Evolutionary conservation across 2,797 vertebrate species (phyloP).

Genomic region (Sebastes alutus): DNA sequence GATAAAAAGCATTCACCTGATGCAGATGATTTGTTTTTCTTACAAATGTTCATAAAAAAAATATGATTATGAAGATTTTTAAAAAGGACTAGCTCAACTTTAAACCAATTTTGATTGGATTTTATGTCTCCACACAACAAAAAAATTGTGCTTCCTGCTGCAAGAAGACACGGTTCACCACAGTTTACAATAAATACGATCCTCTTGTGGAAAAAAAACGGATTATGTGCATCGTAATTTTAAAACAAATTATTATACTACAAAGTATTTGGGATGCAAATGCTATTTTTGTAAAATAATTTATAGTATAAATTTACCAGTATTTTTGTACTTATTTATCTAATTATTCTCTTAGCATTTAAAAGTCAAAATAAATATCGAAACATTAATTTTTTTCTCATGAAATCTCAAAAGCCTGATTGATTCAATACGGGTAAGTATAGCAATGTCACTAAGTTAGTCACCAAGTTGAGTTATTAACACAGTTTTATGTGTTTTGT

Average conservation of each 20-base stretch:
- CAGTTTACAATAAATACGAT: neutral
- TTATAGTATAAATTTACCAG: neutral
- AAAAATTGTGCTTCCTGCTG: neutral
- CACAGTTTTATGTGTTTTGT: neutral
- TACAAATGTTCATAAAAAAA: neutral
- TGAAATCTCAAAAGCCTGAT: neutral
- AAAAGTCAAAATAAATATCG: neutral
- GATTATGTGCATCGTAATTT: neutral
- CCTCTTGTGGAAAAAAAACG: neutral
- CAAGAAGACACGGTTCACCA: neutral
- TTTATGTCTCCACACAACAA: rapidly evolving
- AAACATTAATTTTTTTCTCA: neutral
- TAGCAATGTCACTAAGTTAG: neutral
- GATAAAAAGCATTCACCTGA: neutral
- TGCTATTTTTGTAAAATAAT: neutral
- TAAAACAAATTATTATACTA: neutral
- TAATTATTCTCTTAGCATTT: neutral
- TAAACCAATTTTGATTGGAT: neutral
- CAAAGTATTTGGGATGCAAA: neutral
- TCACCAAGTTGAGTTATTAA: neutral
- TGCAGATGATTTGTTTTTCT: neutral
- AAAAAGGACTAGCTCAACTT: neutral
- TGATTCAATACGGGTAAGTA: neutral
- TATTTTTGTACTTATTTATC: neutral
- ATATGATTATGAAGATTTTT: neutral